Base-by-base conservation (phyloP, 1,140 invertebrate species). In the Lerema accius region DNA sequence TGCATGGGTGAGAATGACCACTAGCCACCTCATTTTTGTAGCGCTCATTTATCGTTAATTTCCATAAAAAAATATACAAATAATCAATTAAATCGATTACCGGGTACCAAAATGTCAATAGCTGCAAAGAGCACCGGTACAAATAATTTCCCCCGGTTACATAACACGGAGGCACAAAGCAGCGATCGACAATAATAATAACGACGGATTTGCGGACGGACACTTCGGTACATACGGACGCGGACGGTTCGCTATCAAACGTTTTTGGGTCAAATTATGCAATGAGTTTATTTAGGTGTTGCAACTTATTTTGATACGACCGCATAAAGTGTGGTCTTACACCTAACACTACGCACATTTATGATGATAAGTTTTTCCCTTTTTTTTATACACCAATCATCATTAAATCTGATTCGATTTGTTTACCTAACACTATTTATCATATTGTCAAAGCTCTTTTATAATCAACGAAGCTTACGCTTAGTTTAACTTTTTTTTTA, bases 231-330 rank as follows among this genome's bases (percentile, higher is more conserved):
- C 19, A 2, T 32, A 32, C 28, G 28, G 28, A 32, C 28, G 28
- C 28, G 4, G 28, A 32, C 28, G 28, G n/a, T n/a, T 1, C 28
- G 28, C 28, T 32, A 32, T 32, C 28, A 32, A 9, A 49, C n/a
- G 13, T 49, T 15, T 49, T 26, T 49, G 23, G 46, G 46, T 49
- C 46, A 14, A 4, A 14, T 49, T 49, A 49, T 32, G 46, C 46
- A 49, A 49, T 32, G 46, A 32, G 11, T 49, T 49, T 49, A 32
- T 32, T 15, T 14, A 32, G 23, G 23, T 28, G 46, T 49, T 32
- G 28, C 46, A 32, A 32, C 9, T 4, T 32, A 32, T 10, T 6
- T 9, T 32, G 28, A 32, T 32, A 6, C 23, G 28, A 10, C 28
- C 9, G 9, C 28, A 6, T 32, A 32, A 7, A 32, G 1, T 32